phyloP scores from a whole-genome alignment of 2,888 invertebrate genomes.

The Drosophila testacea region DNA sequence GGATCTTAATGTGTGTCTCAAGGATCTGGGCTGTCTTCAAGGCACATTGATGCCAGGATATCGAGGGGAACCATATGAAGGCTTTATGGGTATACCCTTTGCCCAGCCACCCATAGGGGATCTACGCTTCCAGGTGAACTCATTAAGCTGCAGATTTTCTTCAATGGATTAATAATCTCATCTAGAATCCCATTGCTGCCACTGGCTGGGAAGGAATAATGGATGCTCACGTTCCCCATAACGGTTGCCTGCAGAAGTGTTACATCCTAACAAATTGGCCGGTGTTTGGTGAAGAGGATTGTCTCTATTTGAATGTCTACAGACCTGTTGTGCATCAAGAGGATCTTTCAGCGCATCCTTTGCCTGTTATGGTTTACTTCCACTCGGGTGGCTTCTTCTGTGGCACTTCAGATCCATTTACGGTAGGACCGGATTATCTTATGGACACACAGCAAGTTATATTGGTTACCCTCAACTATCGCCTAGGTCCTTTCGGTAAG shows the following conservation, averaged over 20 bases:
- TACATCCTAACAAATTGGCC: slow-evolving; percentile 69
- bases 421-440: slow-evolving; percentile 85
- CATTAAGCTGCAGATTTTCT: accelerated
- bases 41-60: slow-evolving; percentile 75
- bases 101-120: slow-evolving; percentile 82
- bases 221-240: slow-evolving; percentile 80
- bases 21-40: slow-evolving; percentile 73
- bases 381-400: slow-evolving; percentile 86
- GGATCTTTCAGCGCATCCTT: neutral
- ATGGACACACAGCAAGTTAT: slow-evolving; percentile 85
- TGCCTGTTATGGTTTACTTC: slow-evolving; percentile 86
- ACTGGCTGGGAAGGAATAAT: slow-evolving; percentile 66
- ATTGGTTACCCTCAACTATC: slow-evolving; percentile 84
- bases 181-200: slow-evolving; percentile 78
- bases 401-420: slow-evolving; percentile 83
- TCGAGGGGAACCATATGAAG: slow-evolving; percentile 75
- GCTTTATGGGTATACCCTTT: slow-evolving; percentile 84
- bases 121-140: slow-evolving; percentile 78
- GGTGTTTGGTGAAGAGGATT: slow-evolving; percentile 85
- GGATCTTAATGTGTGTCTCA: slow-evolving; percentile 69
- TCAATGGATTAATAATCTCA: neutral
- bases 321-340: slow-evolving; percentile 74
- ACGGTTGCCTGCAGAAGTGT: slow-evolving; percentile 85
- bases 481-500: slow-evolving; percentile 80
- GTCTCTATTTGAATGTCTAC: slow-evolving; percentile 86